Evolutionary conservation across 1,140 invertebrate species (phyloP).

Genomic region (Neodiprion pinetum): DNA sequence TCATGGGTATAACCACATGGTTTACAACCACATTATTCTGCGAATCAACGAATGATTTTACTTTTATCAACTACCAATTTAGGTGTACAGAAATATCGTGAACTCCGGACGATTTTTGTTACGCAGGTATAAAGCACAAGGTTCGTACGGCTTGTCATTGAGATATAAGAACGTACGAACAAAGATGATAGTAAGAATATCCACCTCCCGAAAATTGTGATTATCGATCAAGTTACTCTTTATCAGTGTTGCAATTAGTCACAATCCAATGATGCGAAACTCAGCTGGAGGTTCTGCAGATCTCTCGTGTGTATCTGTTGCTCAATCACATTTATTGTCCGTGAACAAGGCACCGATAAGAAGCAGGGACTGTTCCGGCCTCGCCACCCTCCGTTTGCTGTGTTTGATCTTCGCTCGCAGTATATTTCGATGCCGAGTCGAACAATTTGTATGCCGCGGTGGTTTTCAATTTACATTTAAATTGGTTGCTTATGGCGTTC

Average conservation of each 20-base stretch:
- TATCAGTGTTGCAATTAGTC: background rate
- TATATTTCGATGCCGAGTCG: conserved; percentile 64
- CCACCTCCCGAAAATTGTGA: no score
- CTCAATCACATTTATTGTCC: background rate
- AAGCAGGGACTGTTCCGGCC: conserved; percentile 11
- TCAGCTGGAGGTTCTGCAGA: background rate
- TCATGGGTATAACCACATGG: background rate
- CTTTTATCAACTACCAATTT: background rate
- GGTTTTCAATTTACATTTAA: conserved; percentile 66
- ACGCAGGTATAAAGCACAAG: background rate
- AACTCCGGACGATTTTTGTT: background rate
- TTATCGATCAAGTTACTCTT: no score
- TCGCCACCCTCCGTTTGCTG: conserved; percentile 46
- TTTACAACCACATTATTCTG: background rate
- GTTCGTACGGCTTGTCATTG: background rate
- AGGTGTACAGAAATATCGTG: background rate
- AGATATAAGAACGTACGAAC: background rate
- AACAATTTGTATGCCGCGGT: conserved; percentile 64
- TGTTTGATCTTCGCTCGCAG: conserved; percentile 62
- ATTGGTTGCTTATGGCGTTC: conserved; percentile 64
- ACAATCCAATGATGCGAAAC: background rate
- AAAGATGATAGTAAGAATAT: no score
- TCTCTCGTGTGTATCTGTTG: background rate
- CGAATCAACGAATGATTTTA: background rate
- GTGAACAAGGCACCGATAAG: background rate